phyloP scores from a whole-genome alignment of 2,888 invertebrate species.

The Alloplasta piceator region DNA sequence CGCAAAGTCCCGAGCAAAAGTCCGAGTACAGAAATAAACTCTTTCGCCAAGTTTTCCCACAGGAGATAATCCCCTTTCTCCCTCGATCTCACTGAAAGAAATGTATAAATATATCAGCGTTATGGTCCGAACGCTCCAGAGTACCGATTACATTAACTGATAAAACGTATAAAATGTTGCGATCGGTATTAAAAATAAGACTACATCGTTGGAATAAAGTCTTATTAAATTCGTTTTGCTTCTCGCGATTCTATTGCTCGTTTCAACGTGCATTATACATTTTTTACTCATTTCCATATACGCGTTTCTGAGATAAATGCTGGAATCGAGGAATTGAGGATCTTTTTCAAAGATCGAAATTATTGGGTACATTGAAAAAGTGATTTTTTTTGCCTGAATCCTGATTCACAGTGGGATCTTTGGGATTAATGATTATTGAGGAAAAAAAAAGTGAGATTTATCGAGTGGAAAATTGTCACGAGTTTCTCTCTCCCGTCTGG shows the following conservation, averaged over 20 bases:
- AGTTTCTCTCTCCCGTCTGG: not conserved
- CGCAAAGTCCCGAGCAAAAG: constrained; percentile 5
- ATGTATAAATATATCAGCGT: constrained; percentile 12
- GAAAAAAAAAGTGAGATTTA: too few species aligned
- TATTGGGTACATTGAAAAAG: too few species aligned
- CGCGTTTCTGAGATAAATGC: not conserved
- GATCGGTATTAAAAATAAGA: constrained; percentile 26
- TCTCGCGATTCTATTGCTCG: constrained; percentile 12
- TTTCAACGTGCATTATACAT: not conserved
- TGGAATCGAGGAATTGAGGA: constrained; percentile 14
- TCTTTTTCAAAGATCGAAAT: too few species aligned
- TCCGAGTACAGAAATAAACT: constrained; percentile 20
- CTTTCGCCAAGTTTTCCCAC: constrained; percentile 21
- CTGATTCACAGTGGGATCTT: too few species aligned
- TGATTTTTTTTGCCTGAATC: too few species aligned
- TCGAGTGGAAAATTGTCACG: too few species aligned
- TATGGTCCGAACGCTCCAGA: constrained; percentile 6
- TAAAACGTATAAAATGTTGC: constrained; percentile 9
- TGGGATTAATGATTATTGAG: too few species aligned
- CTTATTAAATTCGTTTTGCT: constrained; percentile 35
- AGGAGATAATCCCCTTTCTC: constrained; percentile 33
- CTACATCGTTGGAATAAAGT: constrained; percentile 36
- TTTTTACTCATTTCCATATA: not conserved
- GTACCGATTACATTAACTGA: constrained; percentile 38
- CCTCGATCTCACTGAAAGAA: constrained; percentile 5